Evolutionary conservation across 2,113 vertebrate species (phyloP).

Genomic region (Tychaedon coryphoeus): DNA sequence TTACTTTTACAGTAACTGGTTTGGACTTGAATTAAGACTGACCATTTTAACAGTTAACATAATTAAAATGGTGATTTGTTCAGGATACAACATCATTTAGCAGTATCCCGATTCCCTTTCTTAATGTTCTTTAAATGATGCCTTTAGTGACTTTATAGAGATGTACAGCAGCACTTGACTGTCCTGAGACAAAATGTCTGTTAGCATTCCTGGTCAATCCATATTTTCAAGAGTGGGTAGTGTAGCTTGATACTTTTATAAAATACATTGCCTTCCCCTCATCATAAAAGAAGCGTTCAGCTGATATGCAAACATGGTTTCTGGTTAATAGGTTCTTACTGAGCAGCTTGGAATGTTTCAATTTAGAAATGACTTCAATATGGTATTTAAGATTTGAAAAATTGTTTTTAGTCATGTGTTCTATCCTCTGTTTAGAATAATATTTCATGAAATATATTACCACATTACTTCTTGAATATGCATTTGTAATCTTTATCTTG

Average conservation of each 20-base stretch:
- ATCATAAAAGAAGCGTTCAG: not conserved
- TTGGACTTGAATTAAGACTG: not conserved
- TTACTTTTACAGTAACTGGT: not conserved
- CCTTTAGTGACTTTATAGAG: not conserved
- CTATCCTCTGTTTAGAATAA: not conserved
- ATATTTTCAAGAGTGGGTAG: not conserved
- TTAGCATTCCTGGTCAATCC: not conserved
- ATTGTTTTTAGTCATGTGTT: not conserved
- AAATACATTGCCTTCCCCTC: not conserved
- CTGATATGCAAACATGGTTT: not conserved
- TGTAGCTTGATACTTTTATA: not conserved
- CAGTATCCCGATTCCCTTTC: not conserved
- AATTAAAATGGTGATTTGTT: not conserved
- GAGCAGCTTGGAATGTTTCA: not conserved
- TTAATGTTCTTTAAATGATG: constrained; percentile 4
- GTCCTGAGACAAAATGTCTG: not conserved
- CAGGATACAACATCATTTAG: not conserved
- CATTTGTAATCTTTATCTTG: constrained; percentile 40
- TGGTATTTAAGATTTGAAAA: constrained; percentile 45
- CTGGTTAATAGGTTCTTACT: not conserved
- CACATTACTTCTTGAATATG: not conserved
- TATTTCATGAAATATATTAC: not conserved
- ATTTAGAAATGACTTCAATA: constrained; percentile 4
- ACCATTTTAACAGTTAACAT: not conserved
- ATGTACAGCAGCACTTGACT: not conserved